Conservation (phyloP, 1,140 invertebrate species). For the Tetragonula clypearis region DNA sequence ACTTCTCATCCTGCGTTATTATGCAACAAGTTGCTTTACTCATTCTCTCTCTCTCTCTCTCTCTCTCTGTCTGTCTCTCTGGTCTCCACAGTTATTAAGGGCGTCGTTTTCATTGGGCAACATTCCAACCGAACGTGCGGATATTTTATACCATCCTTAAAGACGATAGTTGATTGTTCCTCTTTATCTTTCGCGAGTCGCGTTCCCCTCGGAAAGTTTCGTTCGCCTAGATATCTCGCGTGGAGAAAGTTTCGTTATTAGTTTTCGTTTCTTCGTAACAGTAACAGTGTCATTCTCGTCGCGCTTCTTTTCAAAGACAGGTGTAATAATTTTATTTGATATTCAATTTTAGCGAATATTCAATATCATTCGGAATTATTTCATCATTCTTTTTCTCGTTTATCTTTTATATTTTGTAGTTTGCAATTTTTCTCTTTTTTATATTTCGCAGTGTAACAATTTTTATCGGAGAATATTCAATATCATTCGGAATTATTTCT, state of each 20-base stretch:
- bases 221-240: not conserved
- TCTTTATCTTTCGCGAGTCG: not conserved
- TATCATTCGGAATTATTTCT: too few species aligned
- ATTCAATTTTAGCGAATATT: not conserved
- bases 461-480: too few species aligned
- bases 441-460: not conserved
- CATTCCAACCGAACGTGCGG: slow-evolving; percentile 28
- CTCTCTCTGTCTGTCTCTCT: slow-evolving; percentile 24
- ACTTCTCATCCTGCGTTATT: slow-evolving; percentile 62
- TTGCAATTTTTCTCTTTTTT: not conserved
- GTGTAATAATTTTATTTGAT: not conserved
- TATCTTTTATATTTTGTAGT: not conserved
- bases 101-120: slow-evolving; percentile 48
- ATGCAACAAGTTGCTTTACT: slow-evolving; percentile 68
- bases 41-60: slow-evolving; percentile 47
- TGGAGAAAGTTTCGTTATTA: not conserved
- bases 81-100: slow-evolving; percentile 57
- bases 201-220: too few species aligned
- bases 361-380: not conserved
- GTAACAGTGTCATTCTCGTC: not conserved
- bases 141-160: slow-evolving; percentile 34
- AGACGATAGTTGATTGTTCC: slow-evolving; percentile 45
- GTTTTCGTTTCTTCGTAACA: not conserved
- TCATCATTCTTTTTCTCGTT: not conserved
- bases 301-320: not conserved